Evolutionary conservation across 2,113 vertebrate species (phyloP), one percentile per base, ranked within the genome.

Genomic region (Macrotis lagotis): DNA sequence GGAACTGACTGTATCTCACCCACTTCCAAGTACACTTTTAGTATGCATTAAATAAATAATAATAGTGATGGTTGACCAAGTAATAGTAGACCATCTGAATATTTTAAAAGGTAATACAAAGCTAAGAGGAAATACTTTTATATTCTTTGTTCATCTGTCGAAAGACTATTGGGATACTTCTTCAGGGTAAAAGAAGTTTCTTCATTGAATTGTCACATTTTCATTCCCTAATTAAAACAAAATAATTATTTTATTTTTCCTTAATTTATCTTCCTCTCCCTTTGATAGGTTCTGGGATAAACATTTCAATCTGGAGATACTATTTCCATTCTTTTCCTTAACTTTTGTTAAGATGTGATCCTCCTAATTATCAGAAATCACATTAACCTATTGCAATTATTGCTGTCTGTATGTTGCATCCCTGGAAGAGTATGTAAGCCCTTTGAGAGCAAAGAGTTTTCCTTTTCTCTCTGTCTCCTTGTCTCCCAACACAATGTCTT

Each of bases 51-150:
- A 95, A 94, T 91, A 96, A 94, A 5, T 90, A 91, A 94, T 94
- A 74, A 51, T 93, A 14, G 5, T 88, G 28, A 89, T 59, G 31
- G 53, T 93, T 19, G 93, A n/a, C 59, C 50, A 83, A 90, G n/a
- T 91, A 51, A 22, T 88, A 90, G 50, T 50, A 93, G 53, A 50
- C 3, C 16, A 91, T 95, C 11, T 91, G 8, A 53, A 90, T 49
- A 48, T 51, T 49, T 95, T 94, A 93, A 96, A 96, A 90, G 14
- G 47, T 94, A 95, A 95, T 37, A 89, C 28, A 92, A 90, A 96
- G n/a, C 6, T n/a, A 83, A 48, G 25, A 94, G 96, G 91, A 90
- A 91, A 89, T 89, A 24, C n/a, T 94, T 94, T 93, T 53, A 93
- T 74, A 9, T 92, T 93, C 49, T 95, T 92, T 92, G 14, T 92